Evolutionary conservation across 2,888 invertebrate genomes (phyloP).

Genomic region (Trisateles emortualis): DNA sequence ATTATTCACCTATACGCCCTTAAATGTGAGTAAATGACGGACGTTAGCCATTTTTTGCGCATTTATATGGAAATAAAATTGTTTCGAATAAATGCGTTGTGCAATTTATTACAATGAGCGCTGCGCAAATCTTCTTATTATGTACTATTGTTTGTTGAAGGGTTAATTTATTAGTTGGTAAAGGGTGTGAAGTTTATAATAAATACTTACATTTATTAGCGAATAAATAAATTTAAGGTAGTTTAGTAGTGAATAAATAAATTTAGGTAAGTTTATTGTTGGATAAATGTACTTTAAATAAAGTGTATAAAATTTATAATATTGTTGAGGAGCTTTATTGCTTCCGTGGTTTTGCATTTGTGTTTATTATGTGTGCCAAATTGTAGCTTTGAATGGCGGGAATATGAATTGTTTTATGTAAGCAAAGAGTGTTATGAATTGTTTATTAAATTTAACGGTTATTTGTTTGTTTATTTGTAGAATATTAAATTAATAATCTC

Average conservation of each 20-base stretch:
- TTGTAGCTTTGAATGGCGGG: slow-evolving; percentile 2
- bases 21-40: slow-evolving; percentile 46
- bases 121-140: slow-evolving; percentile 45
- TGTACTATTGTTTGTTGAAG: slow-evolving; percentile 46
- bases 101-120: slow-evolving; percentile 59
- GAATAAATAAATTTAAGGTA: slow-evolving; percentile 3
- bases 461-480: too few relatives aligned
- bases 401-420: slow-evolving; percentile 5
- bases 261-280: slow-evolving; percentile 1
- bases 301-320: slow-evolving; percentile 13
- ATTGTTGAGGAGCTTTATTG: slow-evolving; percentile 6
- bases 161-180: slow-evolving; percentile 36
- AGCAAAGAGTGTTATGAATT: neutral
- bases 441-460: neutral
- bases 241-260: neutral
- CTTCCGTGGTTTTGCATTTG: slow-evolving; percentile 5
- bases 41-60: slow-evolving; percentile 54
- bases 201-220: neutral
- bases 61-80: slow-evolving; percentile 69
- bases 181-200: slow-evolving; percentile 11
- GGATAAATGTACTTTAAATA: slow-evolving; percentile 1
- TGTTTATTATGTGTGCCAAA: slow-evolving; percentile 18
- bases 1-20: slow-evolving; percentile 37
- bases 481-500: too few relatives aligned
- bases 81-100: slow-evolving; percentile 56